Conservation (phyloP, 1,140 invertebrate genomes). For the Pogonomyrmex californicus region DNA sequence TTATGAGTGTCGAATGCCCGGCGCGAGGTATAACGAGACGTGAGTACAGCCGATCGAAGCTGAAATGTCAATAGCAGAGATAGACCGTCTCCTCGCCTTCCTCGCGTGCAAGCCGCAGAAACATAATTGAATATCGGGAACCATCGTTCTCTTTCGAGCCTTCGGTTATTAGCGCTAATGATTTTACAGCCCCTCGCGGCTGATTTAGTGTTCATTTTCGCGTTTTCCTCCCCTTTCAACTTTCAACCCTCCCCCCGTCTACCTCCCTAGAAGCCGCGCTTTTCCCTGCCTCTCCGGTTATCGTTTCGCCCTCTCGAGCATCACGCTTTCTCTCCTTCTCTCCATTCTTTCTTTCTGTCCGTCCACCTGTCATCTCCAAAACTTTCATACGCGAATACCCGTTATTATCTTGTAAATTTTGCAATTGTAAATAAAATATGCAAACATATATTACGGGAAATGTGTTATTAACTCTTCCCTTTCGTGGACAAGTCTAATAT, state of each 20-base stretch:
- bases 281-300: slow-evolving; percentile 20
- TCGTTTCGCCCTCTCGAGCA: background rate
- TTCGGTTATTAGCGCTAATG: slow-evolving; percentile 76
- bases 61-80: slow-evolving; percentile 73
- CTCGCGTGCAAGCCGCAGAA: slow-evolving; percentile 65
- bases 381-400: background rate
- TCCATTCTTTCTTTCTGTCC: background rate
- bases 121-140: slow-evolving; percentile 74
- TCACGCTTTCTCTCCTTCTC: background rate
- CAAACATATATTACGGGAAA: background rate
- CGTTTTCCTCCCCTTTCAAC: background rate
- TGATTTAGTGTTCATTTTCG: slow-evolving; percentile 61
- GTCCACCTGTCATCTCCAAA: slow-evolving; percentile 17
- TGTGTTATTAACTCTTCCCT: slow-evolving; percentile 15
- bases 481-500: background rate
- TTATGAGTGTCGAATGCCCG: slow-evolving; percentile 58
- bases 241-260: background rate
- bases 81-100: slow-evolving; percentile 68
- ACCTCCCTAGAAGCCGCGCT: background rate
- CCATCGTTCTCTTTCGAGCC: slow-evolving; percentile 63
- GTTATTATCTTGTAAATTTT: slow-evolving; percentile 9
- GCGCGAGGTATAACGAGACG: slow-evolving; percentile 61
- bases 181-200: slow-evolving; percentile 67
- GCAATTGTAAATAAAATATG: slow-evolving; percentile 5
- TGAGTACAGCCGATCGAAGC: slow-evolving; percentile 55